Percentiles rank a stretch among this genome's conserved stretches.
phyloP scores from a whole-genome alignment of 92 coral and sea anemone genomes.

The Phymanthus crucifer region DNA sequence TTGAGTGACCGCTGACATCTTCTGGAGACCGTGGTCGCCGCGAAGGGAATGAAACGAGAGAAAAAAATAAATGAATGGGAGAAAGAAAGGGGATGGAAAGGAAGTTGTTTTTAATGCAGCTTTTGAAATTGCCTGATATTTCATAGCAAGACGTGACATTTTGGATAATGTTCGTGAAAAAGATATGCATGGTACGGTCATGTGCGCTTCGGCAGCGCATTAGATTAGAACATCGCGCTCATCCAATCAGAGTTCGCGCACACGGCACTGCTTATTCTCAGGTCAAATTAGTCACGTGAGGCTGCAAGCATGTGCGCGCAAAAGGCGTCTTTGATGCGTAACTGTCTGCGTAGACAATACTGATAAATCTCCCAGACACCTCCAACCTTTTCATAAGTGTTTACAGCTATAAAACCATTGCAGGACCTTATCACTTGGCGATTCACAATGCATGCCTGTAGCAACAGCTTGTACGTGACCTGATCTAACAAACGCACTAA shows the following conservation, averaged over 20 bases:
- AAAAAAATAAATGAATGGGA: background rate
- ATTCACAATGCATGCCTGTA: background rate
- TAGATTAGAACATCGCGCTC: too few relatives aligned
- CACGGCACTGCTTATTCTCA: too few relatives aligned
- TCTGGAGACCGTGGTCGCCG: background rate
- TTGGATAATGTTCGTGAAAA: too few relatives aligned
- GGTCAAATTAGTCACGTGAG: too few relatives aligned
- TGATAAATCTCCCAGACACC: background rate
- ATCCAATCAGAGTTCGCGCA: too few relatives aligned
- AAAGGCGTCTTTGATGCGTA: background rate
- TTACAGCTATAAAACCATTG: background rate
- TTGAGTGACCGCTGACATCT: constrained; percentile 38
- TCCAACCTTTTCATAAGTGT: background rate
- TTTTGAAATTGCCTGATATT: too few relatives aligned
- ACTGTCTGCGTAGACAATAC: background rate
- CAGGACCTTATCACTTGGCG: background rate
- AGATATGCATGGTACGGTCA: too few relatives aligned
- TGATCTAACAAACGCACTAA: background rate
- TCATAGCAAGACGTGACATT: too few relatives aligned
- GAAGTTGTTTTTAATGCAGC: too few relatives aligned
- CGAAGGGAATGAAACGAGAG: background rate
- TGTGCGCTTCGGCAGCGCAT: too few relatives aligned
- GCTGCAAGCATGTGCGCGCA: background rate
- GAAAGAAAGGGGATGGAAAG: background rate
- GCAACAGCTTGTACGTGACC: background rate